Conservation (phyloP, 2,888 invertebrate species). For the Nephrotoma guestfalica region DNA sequence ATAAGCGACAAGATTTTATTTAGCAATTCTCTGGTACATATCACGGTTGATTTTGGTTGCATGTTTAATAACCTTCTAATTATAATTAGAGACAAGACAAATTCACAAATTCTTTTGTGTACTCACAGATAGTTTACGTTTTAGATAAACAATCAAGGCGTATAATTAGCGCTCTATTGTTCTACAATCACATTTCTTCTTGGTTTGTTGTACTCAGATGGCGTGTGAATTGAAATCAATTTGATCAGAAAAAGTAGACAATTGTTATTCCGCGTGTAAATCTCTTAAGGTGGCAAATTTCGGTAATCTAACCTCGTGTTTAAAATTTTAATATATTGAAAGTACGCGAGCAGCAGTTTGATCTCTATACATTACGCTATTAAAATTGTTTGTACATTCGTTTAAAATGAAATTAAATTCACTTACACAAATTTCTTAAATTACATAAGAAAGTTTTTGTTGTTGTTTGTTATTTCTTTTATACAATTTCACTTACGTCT, state of each 20-base stretch:
- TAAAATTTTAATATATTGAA: neutral
- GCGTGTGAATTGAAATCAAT: neutral
- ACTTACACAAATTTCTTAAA: neutral
- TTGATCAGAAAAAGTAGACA: neutral
- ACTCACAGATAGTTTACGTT: neutral
- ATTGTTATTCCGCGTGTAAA: neutral
- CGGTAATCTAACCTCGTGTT: neutral
- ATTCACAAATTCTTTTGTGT: neutral
- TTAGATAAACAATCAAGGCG: neutral
- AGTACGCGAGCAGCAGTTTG: neutral
- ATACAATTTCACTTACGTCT: neutral
- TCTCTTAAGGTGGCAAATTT: neutral
- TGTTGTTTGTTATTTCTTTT: neutral
- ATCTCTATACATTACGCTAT: neutral
- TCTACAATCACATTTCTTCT: neutral
- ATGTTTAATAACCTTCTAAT: neutral
- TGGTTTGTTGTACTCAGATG: neutral
- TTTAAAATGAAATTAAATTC: neutral
- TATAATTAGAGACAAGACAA: neutral
- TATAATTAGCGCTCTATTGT: neutral
- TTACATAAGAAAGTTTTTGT: neutral
- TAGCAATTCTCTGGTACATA: neutral
- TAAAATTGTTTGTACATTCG: neutral
- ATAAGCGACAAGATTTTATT: neutral
- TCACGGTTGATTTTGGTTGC: neutral